phyloP scores from a whole-genome alignment of 1,140 invertebrate species.

The Neodiprion pinetum region DNA sequence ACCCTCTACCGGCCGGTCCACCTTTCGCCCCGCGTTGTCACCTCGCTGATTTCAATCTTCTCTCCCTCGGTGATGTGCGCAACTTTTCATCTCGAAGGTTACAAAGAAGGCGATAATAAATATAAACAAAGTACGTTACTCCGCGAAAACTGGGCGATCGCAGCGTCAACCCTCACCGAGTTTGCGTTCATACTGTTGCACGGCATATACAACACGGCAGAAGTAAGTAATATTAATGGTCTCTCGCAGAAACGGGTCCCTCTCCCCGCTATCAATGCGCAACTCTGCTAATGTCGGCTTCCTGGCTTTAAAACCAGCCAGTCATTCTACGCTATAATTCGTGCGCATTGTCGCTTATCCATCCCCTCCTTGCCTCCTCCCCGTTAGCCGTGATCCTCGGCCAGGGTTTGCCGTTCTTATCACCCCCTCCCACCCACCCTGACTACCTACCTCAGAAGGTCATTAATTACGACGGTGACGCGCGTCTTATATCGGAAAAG shows the following conservation, averaged over 20 bases:
- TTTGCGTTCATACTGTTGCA: background rate
- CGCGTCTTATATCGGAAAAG: slow-evolving; percentile 55
- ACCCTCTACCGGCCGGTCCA: slow-evolving; percentile 20
- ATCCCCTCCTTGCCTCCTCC: background rate
- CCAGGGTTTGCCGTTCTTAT: slow-evolving; percentile 31
- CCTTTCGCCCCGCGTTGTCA: no score
- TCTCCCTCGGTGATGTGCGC: background rate
- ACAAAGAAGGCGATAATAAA: no score
- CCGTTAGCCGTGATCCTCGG: slow-evolving; percentile 8
- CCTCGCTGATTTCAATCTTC: background rate
- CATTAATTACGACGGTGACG: slow-evolving; percentile 59
- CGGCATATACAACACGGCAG: background rate
- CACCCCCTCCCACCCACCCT: slow-evolving; percentile 30
- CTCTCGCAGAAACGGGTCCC: slow-evolving; percentile 31
- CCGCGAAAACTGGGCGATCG: no score
- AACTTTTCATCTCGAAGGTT: background rate
- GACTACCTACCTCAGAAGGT: slow-evolving; percentile 33
- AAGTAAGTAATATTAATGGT: slow-evolving; percentile 63
- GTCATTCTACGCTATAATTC: slow-evolving; percentile 61
- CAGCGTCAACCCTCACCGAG: slow-evolving; percentile 33
- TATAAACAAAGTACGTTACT: no score
- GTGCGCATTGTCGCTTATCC: slow-evolving; percentile 53
- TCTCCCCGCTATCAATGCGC: slow-evolving; percentile 54
- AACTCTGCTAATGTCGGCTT: slow-evolving; percentile 57
- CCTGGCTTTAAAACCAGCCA: slow-evolving; percentile 61